A percentile compares a stretch with the other conserved stretches of the same genome.
Evolutionary conservation across 1,140 invertebrate genomes (phyloP).

Genomic region (Calosoma granatense): DNA sequence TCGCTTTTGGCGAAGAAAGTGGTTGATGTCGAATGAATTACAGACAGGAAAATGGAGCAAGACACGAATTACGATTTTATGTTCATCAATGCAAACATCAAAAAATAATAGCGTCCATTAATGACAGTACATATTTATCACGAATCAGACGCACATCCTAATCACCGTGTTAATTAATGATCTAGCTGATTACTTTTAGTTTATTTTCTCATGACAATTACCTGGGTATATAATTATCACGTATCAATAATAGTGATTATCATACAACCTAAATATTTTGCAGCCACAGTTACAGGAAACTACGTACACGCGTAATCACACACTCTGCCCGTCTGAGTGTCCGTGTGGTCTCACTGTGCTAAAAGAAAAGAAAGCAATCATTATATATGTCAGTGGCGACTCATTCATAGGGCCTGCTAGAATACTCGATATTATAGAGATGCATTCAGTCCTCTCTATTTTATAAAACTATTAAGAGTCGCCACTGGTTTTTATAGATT

Average conservation of each 20-base stretch:
- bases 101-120: not conserved
- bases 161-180: not conserved
- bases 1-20: not conserved
- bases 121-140: not conserved
- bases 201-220: not conserved
- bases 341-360: not conserved
- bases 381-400: no score
- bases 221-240: not conserved
- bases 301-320: not conserved
- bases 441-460: no score
- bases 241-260: not conserved
- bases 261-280: not conserved
- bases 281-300: not conserved
- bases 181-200: not conserved
- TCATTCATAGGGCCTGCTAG: no score
- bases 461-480: no score
- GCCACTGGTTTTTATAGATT: no score
- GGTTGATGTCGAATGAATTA: not conserved
- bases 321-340: not conserved
- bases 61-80: not conserved
- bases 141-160: no score
- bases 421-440: no score
- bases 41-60: not conserved
- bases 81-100: not conserved
- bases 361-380: no score